These are phyloP conservation scores for Morone saxatilis DNA, from an alignment of 2,113 vertebrate genomes.

Conservation along the genomic window DNA sequence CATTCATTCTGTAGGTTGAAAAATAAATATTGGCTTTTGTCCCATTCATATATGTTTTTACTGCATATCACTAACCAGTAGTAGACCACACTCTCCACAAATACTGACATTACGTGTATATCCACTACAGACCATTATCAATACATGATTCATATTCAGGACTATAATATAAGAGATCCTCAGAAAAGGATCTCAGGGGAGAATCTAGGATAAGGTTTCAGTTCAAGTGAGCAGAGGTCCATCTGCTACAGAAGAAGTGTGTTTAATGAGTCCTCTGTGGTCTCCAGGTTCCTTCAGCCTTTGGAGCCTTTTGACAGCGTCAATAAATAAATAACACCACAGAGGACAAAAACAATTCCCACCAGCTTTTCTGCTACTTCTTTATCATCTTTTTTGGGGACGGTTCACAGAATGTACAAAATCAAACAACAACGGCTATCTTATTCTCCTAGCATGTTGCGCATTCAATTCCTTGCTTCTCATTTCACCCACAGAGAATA, in stretches of 20 bases:
- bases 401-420: background rate
- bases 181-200: background rate
- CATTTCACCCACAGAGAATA: background rate
- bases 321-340: background rate
- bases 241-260: background rate
- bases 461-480: background rate
- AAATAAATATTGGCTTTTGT: no score
- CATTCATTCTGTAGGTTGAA: background rate
- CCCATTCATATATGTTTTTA: no score
- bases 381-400: background rate
- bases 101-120: background rate
- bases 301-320: background rate
- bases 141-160: slow-evolving; percentile 15
- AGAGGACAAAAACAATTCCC: background rate
- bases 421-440: background rate
- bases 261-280: slow-evolving; percentile 44
- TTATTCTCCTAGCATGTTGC: background rate
- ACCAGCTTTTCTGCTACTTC: background rate
- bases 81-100: background rate
- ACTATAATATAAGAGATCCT: background rate
- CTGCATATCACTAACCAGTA: no score
- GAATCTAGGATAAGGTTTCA: background rate
- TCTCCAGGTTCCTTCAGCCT: slow-evolving; percentile 12
- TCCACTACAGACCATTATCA: background rate
- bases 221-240: slow-evolving; percentile 24